Percentiles rank a stretch among this genome's conserved stretches.
These are phyloP conservation scores for Branchellion lobata DNA, from an alignment of 2,888 invertebrate species.

Conservation along the genomic window DNA sequence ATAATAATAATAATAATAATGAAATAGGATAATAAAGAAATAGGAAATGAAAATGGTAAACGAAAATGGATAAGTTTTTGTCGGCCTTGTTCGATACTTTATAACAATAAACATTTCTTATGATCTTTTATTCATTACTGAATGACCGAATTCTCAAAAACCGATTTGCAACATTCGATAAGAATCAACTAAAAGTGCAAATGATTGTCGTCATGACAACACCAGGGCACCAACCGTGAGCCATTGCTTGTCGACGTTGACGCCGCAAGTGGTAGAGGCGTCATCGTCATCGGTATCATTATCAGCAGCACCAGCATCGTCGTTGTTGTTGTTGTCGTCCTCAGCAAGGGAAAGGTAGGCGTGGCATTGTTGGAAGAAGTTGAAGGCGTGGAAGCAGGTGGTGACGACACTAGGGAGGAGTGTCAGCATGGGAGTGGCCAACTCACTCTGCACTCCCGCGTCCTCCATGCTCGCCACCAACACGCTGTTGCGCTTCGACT, in stretches of 20 bases:
- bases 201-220: too few relatives aligned
- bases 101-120: too few relatives aligned
- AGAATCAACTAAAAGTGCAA: too few relatives aligned
- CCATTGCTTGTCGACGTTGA: slow-evolving; percentile 8
- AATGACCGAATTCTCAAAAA: too few relatives aligned
- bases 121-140: too few relatives aligned
- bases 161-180: too few relatives aligned
- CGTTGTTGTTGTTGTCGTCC: background rate
- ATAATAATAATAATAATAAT: too few relatives aligned
- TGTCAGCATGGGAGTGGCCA: background rate
- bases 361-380: background rate
- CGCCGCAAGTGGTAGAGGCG: too few relatives aligned
- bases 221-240: background rate
- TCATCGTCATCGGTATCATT: background rate
- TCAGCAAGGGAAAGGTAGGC: background rate
- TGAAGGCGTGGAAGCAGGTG: background rate
- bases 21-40: too few relatives aligned
- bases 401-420: slow-evolving; percentile 1
- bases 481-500: background rate
- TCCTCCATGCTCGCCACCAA: background rate
- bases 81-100: too few relatives aligned
- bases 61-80: too few relatives aligned
- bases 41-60: too few relatives aligned
- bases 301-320: background rate
- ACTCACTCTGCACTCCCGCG: background rate